Evolutionary conservation across 1,140 invertebrate genomes (phyloP), one percentile per base, ranked within the genome.

Genomic region (Zaprionus tsacasi): DNA sequence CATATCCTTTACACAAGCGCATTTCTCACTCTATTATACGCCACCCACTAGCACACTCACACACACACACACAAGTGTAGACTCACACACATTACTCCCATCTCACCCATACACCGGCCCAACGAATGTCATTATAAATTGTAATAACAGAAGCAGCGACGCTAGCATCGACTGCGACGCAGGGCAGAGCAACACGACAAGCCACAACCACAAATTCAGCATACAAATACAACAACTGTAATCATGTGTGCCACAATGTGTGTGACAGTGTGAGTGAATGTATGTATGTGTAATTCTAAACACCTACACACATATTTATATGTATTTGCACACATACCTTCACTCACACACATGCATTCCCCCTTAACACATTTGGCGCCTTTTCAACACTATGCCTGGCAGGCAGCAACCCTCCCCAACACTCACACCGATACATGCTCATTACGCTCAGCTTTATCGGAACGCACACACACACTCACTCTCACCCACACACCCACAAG

Each of bases 51-150:
- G 72, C 54, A 61, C 52, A 73, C 38, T 66, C 50, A 79, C 30
- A 60, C 63, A 69, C 52, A 73, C 38, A 69, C 50, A 79, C 30
- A 60, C 63, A 69, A 21, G 21, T 21, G 21, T 2, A 21, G n/a
- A 78, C 79, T 59, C 70, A 76, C 78, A 80, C 63, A 73, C 27
- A 48, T 35, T 21, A 70, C 70, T 67, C 35, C 10, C 36, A 45
- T 21, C 43, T 56, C 58, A 21, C 21, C 21, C 21, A 21, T 21
- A 21, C 21, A 21, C 21, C 21, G 21, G 33, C 38, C 68, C 70
- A 70, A 60, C 66, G 73, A 91, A 90, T 86, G 87, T 90, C 87
- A 90, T 90, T 90, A 90, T 90, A 90, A 90, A 90, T 90, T 90
- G 86, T 90, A 91, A 90, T 90, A 90, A 87, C 86, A 89, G 71